These are phyloP conservation scores for Euphonia xanthogaster DNA, from an alignment of 2,797 vertebrate species.

Conservation along the genomic window DNA sequence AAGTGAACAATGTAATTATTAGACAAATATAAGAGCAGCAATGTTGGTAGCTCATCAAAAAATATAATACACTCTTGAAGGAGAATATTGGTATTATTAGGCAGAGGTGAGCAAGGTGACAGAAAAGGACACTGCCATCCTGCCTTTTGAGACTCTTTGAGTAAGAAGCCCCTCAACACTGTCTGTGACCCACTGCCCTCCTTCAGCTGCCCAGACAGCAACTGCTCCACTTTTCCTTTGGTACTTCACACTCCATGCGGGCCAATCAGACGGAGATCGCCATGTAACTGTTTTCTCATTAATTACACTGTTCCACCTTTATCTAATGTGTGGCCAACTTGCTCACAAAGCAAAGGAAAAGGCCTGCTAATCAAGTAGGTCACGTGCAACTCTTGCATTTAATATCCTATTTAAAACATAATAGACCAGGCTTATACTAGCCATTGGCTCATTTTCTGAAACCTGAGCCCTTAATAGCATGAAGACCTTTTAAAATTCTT, in stretches of 20 bases:
- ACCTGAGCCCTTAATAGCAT: slow-evolving; percentile 75
- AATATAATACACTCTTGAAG: not conserved
- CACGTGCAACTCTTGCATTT: slow-evolving; percentile 43
- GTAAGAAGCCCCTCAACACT: not conserved
- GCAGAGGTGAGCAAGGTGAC: not conserved
- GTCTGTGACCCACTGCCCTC: not conserved
- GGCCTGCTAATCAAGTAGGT: slow-evolving; percentile 58
- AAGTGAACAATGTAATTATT: slow-evolving; percentile 26
- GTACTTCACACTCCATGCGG: rapidly evolving
- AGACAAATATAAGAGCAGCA: slow-evolving; percentile 7
- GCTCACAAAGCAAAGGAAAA: slow-evolving; percentile 52
- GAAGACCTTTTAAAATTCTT: slow-evolving; percentile 76
- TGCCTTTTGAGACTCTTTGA: not conserved
- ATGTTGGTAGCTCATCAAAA: not conserved
- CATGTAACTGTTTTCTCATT: slow-evolving; percentile 69
- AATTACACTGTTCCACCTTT: slow-evolving; percentile 61
- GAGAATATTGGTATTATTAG: not conserved
- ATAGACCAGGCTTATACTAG: slow-evolving; percentile 56
- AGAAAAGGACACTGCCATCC: not conserved
- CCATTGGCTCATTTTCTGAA: slow-evolving; percentile 77
- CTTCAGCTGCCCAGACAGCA: not conserved
- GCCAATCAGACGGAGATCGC: not conserved
- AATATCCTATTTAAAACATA: slow-evolving; percentile 46
- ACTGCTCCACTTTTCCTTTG: not conserved
- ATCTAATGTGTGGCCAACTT: slow-evolving; percentile 55